Base-by-base conservation (phyloP, 1,140 invertebrate species). In the Cecropterus lyciades region DNA sequence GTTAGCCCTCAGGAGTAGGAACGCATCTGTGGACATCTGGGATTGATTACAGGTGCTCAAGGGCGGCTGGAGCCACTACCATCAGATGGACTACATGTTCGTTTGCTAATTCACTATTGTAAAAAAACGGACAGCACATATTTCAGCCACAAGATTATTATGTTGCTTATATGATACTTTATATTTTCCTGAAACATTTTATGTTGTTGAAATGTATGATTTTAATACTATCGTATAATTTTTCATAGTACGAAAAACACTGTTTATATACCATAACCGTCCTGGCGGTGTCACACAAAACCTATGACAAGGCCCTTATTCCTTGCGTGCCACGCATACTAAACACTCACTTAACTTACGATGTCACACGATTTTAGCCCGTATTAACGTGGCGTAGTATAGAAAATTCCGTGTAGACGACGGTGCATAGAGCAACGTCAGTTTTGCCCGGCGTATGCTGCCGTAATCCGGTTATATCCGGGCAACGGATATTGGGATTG, bases 401-500 rank as follows among this genome's bases (percentile, higher is more conserved):
- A 8, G n/a, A 51, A 48, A 17, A 4, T 62, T 14, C 11, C 33
- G 6, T 27, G 46, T 27, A 24, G 33, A 20, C n/a, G 30, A 62
- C 30, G 46, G 33, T 62, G 59, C 59, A 62, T 40, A 62, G 30
- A 51, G 33, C 59, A 48, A 11, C 57, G 30, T 49, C 57, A 40
- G 57, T 45, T 71, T 65, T 51, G 60, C 64, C 69, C 57, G 55
- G 42, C 55, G 56, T 63, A 40, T 69, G 57, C 66, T 56, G 66
- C 60, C 56, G 63, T 70, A 70, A 66, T 68, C 65, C 65, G 51
- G 63, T 69, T 71, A 65, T 67, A 73, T 56, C 63, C 67, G 67
- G 45, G 46, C 45, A 49, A 37, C 57, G 67, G 48, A 53, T 67
- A 67, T 67, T 67, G 59, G 45, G 45, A 49, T 62, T 65, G 48